Conservation (phyloP, 1,140 invertebrate genomes). For the Drosophila nasuta region DNA sequence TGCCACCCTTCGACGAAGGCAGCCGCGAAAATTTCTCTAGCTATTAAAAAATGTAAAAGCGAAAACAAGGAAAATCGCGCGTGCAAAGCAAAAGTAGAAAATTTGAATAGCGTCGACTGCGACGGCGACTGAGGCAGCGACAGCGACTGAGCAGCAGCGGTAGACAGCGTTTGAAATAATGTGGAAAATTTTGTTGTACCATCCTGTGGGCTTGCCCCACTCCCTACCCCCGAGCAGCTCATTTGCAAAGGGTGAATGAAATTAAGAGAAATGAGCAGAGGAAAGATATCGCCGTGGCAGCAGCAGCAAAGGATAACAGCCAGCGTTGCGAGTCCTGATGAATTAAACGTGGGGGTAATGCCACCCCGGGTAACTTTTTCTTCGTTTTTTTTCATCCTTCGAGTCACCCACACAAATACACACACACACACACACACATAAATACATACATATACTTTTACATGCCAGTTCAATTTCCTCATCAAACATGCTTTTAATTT, state of each 20-base stretch:
- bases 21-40: constrained; percentile 69
- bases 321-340: constrained; percentile 44
- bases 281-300: constrained; percentile 4
- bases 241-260: constrained; percentile 83
- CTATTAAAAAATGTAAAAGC: constrained; percentile 84
- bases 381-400: constrained; percentile 15
- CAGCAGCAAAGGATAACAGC: constrained; percentile 54
- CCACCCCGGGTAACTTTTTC: constrained; percentile 48
- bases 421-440: constrained; percentile 17
- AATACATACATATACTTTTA: constrained; percentile 18
- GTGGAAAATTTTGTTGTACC: constrained; percentile 71
- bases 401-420: constrained; percentile 12
- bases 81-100: constrained; percentile 79
- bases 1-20: constrained; percentile 62
- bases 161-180: constrained; percentile 58
- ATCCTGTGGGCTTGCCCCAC: constrained; percentile 41
- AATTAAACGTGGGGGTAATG: constrained; percentile 52
- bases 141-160: constrained; percentile 13
- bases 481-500: constrained; percentile 74
- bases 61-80: constrained; percentile 83
- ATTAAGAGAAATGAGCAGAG: constrained; percentile 63
- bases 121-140: constrained; percentile 31
- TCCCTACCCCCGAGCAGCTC: constrained; percentile 42
- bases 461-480: constrained; percentile 73
- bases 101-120: constrained; percentile 73